Evolutionary conservation across 1,140 invertebrate species (phyloP).

Genomic region (Drosophila yakuba): DNA sequence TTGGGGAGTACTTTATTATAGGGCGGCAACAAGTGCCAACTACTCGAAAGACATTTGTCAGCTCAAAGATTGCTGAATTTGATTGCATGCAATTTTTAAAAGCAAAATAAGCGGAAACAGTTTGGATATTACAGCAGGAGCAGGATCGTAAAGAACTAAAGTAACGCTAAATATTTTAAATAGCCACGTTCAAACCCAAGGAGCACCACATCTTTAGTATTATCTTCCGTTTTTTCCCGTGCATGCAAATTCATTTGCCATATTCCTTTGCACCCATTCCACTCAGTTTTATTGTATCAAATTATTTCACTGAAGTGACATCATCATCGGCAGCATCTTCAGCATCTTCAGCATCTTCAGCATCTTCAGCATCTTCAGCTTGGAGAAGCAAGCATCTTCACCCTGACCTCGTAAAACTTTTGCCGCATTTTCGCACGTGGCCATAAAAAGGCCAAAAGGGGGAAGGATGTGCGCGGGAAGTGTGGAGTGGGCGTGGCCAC

Average conservation of each 20-base stretch:
- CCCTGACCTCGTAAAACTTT: slow-evolving; percentile 72
- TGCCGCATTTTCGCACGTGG: slow-evolving; percentile 67
- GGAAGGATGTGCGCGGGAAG: slow-evolving; percentile 5
- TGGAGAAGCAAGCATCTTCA: slow-evolving; percentile 47
- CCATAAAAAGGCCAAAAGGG: slow-evolving; percentile 47
- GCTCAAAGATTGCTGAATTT: slow-evolving; percentile 11
- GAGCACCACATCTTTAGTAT: no score
- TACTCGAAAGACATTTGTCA: slow-evolving; percentile 20
- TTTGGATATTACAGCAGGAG: not conserved
- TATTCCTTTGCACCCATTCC: slow-evolving; percentile 10
- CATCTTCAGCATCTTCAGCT: slow-evolving; percentile 4
- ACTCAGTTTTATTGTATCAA: slow-evolving; percentile 44
- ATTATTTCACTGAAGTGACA: slow-evolving; percentile 64
- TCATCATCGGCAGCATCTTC: slow-evolving; percentile 42
- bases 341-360: slow-evolving; percentile 10
- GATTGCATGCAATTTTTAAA: not conserved
- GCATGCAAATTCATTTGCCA: slow-evolving; percentile 34
- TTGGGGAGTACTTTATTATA: slow-evolving; percentile 13
- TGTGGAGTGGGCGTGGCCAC: slow-evolving; percentile 25
- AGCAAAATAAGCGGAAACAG: not conserved
- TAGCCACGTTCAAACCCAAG: no score
- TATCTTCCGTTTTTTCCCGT: not conserved
- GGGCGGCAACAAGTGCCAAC: slow-evolving; percentile 57
- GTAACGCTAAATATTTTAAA: not conserved
- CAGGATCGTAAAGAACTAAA: no score